Base-by-base conservation (phyloP, 2,888 invertebrate genomes). In the Spialia ferax region DNA sequence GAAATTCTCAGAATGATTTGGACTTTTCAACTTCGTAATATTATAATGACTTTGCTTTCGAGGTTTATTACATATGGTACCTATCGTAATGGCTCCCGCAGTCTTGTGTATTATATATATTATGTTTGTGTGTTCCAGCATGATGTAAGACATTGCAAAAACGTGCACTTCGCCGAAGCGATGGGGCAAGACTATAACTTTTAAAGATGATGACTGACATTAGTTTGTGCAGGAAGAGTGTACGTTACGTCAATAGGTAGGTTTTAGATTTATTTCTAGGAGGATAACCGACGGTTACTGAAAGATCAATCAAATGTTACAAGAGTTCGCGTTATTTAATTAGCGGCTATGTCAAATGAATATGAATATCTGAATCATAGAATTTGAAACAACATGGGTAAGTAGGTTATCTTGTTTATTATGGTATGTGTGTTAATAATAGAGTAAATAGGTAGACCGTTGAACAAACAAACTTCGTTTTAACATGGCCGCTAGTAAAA, bases 121-220 rank as follows among this genome's bases (percentile, higher is more conserved):
- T 38, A n/a, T n/a, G 4, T 38, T n/a, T 38, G 38, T n/a, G 1
- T 38, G 13, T 38, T n/a, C 6, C 42, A 0, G 42, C 42, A 15
- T 42, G 42, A 42, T 42, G 42, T 42, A 42, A 42, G 42, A 42
- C n/a, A 42, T 15, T 42, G 15, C 42, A 42, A 42, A 15, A 15
- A 42, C 42, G 7, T 42, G 42, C 42, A 42, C 15, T 42, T 42
- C 15, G 42, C 38, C 4, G n/a, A 38, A 38, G 38, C 42, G 15
- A 42, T 42, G 42, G 15, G 15, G 42, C 6, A 42, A 15, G 42
- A 42, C 42, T 42, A 42, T 42, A 15, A 42, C 15, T 2, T 13
- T 8, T 18, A 18, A 45, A 45, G 42, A 45, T 45, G 42, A 45
- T 45, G 42, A 45, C 42, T 11, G 42, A 18, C 42, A 45, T 45